Percentiles rank a stretch among this genome's conserved stretches.
Evolutionary conservation across 92 coral and sea anemone genomes (phyloP).

Genomic region (Isaurus tuberculatus): DNA sequence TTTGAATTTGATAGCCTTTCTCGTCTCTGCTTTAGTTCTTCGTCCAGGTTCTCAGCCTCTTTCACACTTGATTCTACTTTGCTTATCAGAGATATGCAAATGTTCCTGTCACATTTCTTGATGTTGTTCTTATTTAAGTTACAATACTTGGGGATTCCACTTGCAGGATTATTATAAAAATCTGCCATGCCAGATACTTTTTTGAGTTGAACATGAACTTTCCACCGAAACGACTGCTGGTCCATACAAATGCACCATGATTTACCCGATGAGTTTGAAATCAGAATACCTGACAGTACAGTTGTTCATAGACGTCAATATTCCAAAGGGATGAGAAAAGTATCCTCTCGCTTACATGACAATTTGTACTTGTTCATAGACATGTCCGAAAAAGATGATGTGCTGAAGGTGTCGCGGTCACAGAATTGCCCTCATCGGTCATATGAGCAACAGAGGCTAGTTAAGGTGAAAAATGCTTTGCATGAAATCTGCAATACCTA

Average conservation of each 20-base stretch:
- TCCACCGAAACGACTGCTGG: slow-evolving; percentile 39
- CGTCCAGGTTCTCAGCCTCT: no score
- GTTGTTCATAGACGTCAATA: slow-evolving; percentile 53
- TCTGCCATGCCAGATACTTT: slow-evolving; percentile 35
- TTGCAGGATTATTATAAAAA: slow-evolving; percentile 1
- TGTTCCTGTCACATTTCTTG: no score
- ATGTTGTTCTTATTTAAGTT: no score
- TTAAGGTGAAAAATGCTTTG: slow-evolving; percentile 52
- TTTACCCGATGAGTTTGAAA: not conserved
- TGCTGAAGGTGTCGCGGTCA: slow-evolving; percentile 52
- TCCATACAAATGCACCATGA: slow-evolving; percentile 29
- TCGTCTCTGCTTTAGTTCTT: no score
- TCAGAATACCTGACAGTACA: slow-evolving; percentile 45
- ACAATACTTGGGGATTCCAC: no score
- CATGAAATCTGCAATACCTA: slow-evolving; percentile 35
- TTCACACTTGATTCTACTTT: no score
- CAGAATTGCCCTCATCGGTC: slow-evolving; percentile 41
- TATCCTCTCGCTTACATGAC: slow-evolving; percentile 51
- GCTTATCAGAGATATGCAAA: no score
- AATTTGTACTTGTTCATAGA: slow-evolving; percentile 52
- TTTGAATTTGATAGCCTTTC: no score
- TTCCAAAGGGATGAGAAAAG: slow-evolving; percentile 57
- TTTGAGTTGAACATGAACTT: slow-evolving; percentile 15
- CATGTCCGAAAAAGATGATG: slow-evolving; percentile 59
- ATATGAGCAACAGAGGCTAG: slow-evolving; percentile 60